A percentile compares a stretch with the other conserved stretches of the same genome.
Evolutionary conservation across 2,888 invertebrate species (phyloP).

Genomic region (Cheilosia variabilis): DNA sequence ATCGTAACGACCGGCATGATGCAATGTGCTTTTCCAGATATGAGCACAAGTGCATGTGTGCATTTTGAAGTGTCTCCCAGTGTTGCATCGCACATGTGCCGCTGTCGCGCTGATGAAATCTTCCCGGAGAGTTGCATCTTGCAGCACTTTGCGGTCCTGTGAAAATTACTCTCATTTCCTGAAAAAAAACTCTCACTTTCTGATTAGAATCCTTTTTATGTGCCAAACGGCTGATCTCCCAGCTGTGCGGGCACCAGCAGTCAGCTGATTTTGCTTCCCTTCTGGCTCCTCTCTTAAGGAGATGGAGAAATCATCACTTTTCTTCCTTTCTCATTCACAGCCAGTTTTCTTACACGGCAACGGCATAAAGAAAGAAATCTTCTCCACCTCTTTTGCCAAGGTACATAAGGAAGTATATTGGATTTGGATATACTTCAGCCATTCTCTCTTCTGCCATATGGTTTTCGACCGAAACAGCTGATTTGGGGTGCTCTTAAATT

Average conservation of each 20-base stretch:
- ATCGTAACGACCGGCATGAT: slow-evolving; percentile 51
- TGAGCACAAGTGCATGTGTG: neutral
- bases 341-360: slow-evolving; percentile 6
- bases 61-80: slow-evolving; percentile 5
- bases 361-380: neutral
- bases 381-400: neutral
- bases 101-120: slow-evolving; percentile 47
- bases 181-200: slow-evolving; percentile 12
- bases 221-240: slow-evolving; percentile 81
- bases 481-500: slow-evolving; percentile 53
- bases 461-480: slow-evolving; percentile 59
- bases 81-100: slow-evolving; percentile 16
- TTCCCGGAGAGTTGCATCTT: slow-evolving; percentile 45
- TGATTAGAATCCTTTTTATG: slow-evolving; percentile 14
- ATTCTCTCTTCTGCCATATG: slow-evolving; percentile 62
- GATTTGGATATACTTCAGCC: neutral
- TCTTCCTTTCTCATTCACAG: slow-evolving; percentile 1
- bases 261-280: slow-evolving; percentile 61
- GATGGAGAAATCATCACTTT: slow-evolving; percentile 46
- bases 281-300: slow-evolving; percentile 14
- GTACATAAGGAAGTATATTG: slow-evolving; percentile 47
- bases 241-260: slow-evolving; percentile 80
- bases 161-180: neutral
- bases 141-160: neutral
- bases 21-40: slow-evolving; percentile 42